Base-by-base conservation (phyloP, 1,140 invertebrate genomes). In the Trichoplusia ni region DNA sequence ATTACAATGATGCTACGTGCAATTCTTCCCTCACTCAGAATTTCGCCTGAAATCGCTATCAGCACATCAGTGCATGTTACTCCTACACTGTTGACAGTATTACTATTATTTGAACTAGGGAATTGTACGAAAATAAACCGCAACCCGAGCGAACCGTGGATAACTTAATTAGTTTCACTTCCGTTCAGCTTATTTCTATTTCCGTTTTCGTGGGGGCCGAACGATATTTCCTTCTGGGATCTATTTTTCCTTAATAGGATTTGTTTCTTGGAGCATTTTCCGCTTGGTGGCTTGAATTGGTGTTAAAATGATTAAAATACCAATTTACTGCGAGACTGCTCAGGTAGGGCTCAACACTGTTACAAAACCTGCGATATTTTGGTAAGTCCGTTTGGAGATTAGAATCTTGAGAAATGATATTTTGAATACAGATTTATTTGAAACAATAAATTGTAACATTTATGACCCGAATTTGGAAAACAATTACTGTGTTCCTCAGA, bases 121-220 rank as follows among this genome's bases (percentile, higher is more conserved):
- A 76, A 77, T 70, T 60, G 71, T 69, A 86, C 85, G 71, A 90
- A 90, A 90, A 87, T 88, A 87, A 79, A 79, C 86, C 82, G 76
- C 83, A 79, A 85, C 66, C 73, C 68, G 75, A 73, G 67, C 70
- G 76, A 73, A 81, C 72, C 79, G 84, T 71, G 82, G 85, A 88
- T 90, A 90, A 87, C 82, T 87, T 90, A 90, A 90, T 90, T 90
- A 90, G 84, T 86, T 86, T 82, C 79, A 89, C 84, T 90, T 90
- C 87, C 87, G 84, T 84, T 86, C 77, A 59, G 73, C 72, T 79
- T 87, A 86, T 87, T 87, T 87, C 87, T 90, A 90, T 84, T 90
- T 90, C 87, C 85, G 87, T 80, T 84, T 83, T 81, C 68, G 75
- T 82, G 76, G 79, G 81, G 79, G 77, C 68, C 69, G 76, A 73